Evolutionary conservation across 2,888 invertebrate genomes (phyloP).

Genomic region (Parnassius smintheus): DNA sequence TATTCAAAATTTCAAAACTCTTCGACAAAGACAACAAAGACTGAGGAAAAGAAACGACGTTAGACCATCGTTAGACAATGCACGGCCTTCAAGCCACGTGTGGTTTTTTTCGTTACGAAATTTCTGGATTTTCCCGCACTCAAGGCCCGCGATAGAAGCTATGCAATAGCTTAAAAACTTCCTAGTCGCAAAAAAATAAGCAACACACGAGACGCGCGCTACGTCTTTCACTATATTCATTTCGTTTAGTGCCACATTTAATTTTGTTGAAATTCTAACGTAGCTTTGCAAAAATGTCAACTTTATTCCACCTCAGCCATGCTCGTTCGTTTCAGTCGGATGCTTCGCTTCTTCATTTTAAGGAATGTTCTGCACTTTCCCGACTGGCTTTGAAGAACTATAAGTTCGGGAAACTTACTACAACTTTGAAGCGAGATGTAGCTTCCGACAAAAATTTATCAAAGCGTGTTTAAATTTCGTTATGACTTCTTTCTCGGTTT

Average conservation of each 20-base stretch:
- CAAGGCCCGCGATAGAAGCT: no score
- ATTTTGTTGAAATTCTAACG: conserved; percentile 80
- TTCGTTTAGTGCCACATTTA: conserved; percentile 80
- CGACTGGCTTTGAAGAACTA: conserved; percentile 79
- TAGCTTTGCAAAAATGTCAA: conserved; percentile 82
- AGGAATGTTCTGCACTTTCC: conserved; percentile 73
- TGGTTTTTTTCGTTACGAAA: no score
- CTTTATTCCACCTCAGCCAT: conserved; percentile 78
- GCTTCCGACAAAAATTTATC: conserved; percentile 75
- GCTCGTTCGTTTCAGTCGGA: conserved; percentile 72
- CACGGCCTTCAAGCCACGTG: no score
- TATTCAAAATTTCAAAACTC: no score
- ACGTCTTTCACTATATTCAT: conserved; percentile 71
- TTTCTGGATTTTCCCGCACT: no score
- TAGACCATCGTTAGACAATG: no score
- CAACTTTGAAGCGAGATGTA: conserved; percentile 71
- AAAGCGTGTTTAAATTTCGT: conserved; percentile 79
- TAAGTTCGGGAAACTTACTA: conserved; percentile 78
- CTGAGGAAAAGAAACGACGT: no score
- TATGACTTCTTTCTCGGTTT: conserved; percentile 64
- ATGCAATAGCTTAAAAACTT: no score
- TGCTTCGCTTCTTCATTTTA: conserved; percentile 77
- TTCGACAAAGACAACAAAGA: no score
- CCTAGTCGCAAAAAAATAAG: conserved; percentile 46
- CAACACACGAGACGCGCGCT: conserved; percentile 22